Evolutionary conservation across 2,888 invertebrate genomes (phyloP).

Genomic region (Loripinus fragilis): DNA sequence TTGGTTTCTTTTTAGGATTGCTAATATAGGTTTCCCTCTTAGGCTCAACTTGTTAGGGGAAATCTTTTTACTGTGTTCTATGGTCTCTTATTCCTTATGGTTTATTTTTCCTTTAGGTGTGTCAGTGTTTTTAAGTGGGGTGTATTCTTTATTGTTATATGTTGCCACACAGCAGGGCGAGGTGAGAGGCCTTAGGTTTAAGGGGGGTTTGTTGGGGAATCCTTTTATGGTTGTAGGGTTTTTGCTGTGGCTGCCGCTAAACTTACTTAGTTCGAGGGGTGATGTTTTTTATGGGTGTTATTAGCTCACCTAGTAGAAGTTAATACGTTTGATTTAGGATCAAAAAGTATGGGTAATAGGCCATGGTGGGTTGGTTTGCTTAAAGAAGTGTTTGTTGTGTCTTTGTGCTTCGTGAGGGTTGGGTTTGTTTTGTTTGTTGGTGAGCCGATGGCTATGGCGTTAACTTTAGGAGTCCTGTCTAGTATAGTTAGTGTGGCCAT

Average conservation of each 20-base stretch:
- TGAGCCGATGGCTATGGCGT: too few species aligned
- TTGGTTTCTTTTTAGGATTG: slow-evolving; percentile 87
- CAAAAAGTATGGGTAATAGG: neutral
- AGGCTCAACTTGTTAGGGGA: slow-evolving; percentile 88
- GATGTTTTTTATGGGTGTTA: neutral
- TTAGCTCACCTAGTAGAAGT: neutral
- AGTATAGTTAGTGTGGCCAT: neutral
- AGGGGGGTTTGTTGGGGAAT: neutral
- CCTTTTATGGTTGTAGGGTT: neutral
- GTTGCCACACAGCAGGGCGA: slow-evolving; percentile 15
- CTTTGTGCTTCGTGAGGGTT: neutral
- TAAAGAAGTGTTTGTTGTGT: neutral
- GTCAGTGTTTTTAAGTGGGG: slow-evolving; percentile 22
- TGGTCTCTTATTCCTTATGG: neutral
- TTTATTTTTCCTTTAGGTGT: slow-evolving; percentile 2
- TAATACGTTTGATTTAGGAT: neutral
- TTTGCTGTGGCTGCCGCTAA: neutral
- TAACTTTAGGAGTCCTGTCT: too few species aligned
- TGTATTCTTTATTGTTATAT: slow-evolving; percentile 27
- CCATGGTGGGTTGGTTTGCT: neutral
- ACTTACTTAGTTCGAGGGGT: neutral
- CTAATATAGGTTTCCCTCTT: slow-evolving; percentile 88
- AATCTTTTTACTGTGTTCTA: slow-evolving; percentile 80
- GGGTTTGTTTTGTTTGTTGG: neutral
- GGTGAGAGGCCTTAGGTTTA: neutral